Evolutionary conservation across 2,888 invertebrate species (phyloP).

Genomic region (Polylopha cassiicola): DNA sequence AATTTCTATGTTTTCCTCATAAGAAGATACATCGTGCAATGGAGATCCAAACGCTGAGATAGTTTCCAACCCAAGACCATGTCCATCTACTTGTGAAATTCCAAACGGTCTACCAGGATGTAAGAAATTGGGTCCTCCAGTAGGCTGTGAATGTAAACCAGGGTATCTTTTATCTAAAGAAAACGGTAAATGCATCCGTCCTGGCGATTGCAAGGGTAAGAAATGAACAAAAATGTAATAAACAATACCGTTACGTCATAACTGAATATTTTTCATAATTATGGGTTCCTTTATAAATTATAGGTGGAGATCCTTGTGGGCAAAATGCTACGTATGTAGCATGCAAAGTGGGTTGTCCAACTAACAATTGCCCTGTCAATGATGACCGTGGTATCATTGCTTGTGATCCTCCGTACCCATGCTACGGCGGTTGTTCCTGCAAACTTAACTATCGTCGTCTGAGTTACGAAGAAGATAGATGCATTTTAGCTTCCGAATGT

Average conservation of each 20-base stretch:
- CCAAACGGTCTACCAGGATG: slow-evolving; percentile 33
- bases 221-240: too few species aligned
- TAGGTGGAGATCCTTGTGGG: slow-evolving; percentile 42
- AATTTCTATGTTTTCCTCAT: too few species aligned
- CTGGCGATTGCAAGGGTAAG: slow-evolving; percentile 34
- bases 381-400: slow-evolving; percentile 27
- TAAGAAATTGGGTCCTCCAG: slow-evolving; percentile 27
- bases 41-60: slow-evolving; percentile 37
- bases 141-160: slow-evolving; percentile 40
- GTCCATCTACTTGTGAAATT: slow-evolving; percentile 37
- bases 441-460: slow-evolving; percentile 30
- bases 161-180: slow-evolving; percentile 32
- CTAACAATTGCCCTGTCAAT: slow-evolving; percentile 36
- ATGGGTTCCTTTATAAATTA: slow-evolving; percentile 10
- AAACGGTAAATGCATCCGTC: slow-evolving; percentile 35
- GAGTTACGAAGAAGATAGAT: slow-evolving; percentile 31
- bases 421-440: slow-evolving; percentile 40
- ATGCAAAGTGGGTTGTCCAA: slow-evolving; percentile 30
- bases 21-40: too few species aligned
- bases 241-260: too few species aligned
- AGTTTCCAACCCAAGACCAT: slow-evolving; percentile 34
- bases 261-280: too few species aligned
- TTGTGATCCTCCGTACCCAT: slow-evolving; percentile 32
- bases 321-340: slow-evolving; percentile 28
- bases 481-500: slow-evolving; percentile 35